phyloP scores from a whole-genome alignment of 2,797 vertebrate species.

The Heteromormyrus szaboi region DNA sequence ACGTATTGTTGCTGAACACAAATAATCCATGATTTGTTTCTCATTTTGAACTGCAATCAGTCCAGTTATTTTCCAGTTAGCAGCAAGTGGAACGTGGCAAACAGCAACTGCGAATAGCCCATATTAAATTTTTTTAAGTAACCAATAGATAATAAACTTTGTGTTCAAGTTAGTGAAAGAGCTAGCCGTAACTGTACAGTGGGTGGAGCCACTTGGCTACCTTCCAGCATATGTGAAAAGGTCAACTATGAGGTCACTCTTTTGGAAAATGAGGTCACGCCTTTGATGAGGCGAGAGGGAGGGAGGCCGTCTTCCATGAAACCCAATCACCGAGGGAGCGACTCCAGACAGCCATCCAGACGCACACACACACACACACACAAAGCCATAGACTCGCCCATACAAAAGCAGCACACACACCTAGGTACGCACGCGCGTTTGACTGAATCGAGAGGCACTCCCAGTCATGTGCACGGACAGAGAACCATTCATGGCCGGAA shows the following conservation, averaged over 20 bases:
- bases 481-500: background rate
- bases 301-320: background rate
- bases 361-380: background rate
- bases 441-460: background rate
- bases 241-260: slow-evolving; percentile 12
- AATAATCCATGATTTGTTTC: background rate
- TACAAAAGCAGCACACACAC: background rate
- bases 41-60: background rate
- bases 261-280: background rate
- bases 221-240: background rate
- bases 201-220: background rate
- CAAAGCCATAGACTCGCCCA: background rate
- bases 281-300: background rate
- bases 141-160: background rate
- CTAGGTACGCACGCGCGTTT: background rate
- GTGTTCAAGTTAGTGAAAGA: background rate
- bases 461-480: background rate
- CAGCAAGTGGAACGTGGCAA: background rate
- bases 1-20: background rate
- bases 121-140: background rate
- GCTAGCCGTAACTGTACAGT: background rate
- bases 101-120: background rate
- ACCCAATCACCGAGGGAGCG: background rate
- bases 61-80: background rate
- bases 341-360: slow-evolving; percentile 1